Evolutionary conservation across 2,797 vertebrate genomes (phyloP), one percentile per base, ranked within the genome.

Genomic region (Sebastes matsubarae): DNA sequence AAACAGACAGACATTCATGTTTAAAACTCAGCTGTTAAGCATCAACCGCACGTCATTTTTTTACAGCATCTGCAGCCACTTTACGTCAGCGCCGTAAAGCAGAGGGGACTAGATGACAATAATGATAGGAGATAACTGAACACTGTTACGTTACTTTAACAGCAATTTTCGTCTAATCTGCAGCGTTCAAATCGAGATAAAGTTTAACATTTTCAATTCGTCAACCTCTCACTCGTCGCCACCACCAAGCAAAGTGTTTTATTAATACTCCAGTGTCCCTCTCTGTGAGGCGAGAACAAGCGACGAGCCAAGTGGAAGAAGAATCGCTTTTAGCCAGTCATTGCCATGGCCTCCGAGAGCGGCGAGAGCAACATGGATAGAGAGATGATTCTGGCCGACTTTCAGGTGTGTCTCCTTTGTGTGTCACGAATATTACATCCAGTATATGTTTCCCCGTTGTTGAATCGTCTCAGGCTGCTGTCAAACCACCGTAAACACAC

Each of bases 301-400:
- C 90, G 92, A 82, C 85, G 88, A 92, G 87, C 84, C 87, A 83
- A 87, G 89, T 85, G 89, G 88, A 89, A 92, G 90, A 90, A 90
- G 86, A 89, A 85, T 92, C 73, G 94, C 94, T 90, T 92, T 95
- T 95, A 94, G 93, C 94, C 88, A 93, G 93, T 94, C 94, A 97
- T 97, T 93, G 97, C 96, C 95, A 99, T 99, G 98, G 98, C 98
- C 97, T 99, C 98, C 97, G 93, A 95, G 65, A 95, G 93, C 91
- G 87, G 92, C 90, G 94, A 94, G 27, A 96, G 93, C 94, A 99
- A 98, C 97, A 99, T 97, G 97, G 97, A 99, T 92, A 95, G 98
- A 94, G 99, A 99, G 91, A 99, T 99, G 97, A 99, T 99, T 88
- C 87, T 99, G 95, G 99, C 99, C 83, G 98, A 99, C 94, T 99